Evolutionary conservation across 2,888 invertebrate species (phyloP).

Genomic region (Cataglyphis rosenhaueri): DNA sequence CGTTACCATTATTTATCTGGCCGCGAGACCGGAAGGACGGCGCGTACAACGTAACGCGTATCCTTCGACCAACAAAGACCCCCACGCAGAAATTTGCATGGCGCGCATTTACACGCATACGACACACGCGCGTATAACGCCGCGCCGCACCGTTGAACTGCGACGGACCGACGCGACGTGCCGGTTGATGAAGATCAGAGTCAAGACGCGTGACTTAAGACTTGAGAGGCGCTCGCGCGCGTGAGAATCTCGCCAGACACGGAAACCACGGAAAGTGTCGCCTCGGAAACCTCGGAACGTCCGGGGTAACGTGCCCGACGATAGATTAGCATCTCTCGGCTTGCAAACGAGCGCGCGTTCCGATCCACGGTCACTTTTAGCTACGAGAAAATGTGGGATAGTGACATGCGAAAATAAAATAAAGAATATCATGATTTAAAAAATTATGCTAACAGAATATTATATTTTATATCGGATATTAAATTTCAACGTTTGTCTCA

Average conservation of each 20-base stretch:
- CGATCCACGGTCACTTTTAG: constrained; percentile 6
- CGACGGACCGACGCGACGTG: constrained; percentile 46
- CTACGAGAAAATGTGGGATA: neutral
- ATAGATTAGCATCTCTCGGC: constrained; percentile 41
- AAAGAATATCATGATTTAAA: neutral
- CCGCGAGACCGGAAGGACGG: constrained; percentile 69
- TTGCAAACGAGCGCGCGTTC: neutral
- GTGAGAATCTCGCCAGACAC: constrained; percentile 57
- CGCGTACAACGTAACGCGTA: constrained; percentile 64
- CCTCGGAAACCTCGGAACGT: constrained; percentile 14
- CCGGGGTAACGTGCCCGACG: constrained; percentile 25
- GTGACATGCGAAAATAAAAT: neutral
- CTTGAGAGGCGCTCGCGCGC: constrained; percentile 45
- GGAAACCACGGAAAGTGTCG: constrained; percentile 53
- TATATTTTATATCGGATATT: neutral
- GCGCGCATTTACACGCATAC: constrained; percentile 64
- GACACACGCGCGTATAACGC: constrained; percentile 10
- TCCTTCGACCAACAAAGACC: constrained; percentile 71
- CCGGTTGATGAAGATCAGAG: constrained; percentile 73
- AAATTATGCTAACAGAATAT: too few species aligned
- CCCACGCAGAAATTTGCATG: constrained; percentile 76
- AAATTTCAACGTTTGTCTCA: neutral
- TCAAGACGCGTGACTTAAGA: constrained; percentile 69
- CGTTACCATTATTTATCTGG: constrained; percentile 76
- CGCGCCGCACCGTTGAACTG: constrained; percentile 50